A percentile compares a stretch with the other conserved stretches of the same genome.
phyloP scores from a whole-genome alignment of 1,140 invertebrate genomes.

The Heliconius congener region DNA sequence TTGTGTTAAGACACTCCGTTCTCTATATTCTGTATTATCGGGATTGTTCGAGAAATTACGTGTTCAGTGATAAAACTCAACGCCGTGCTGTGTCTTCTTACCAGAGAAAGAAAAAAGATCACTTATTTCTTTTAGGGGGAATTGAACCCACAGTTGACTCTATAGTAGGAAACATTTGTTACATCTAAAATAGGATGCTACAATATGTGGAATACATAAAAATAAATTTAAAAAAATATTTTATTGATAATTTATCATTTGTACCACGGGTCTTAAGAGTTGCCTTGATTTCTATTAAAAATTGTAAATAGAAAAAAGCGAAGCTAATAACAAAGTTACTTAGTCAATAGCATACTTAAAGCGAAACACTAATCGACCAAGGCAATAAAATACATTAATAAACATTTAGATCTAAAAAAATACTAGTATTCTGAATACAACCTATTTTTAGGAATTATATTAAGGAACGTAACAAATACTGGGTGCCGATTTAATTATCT shows the following conservation, averaged over 20 bases:
- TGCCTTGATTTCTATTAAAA: background rate
- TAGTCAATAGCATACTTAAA: background rate
- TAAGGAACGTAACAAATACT: slow-evolving; percentile 5
- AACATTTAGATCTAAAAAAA: slow-evolving; percentile 5
- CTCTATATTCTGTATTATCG: no score
- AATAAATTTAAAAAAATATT: no score
- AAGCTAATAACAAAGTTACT: background rate
- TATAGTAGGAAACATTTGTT: background rate
- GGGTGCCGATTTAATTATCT: slow-evolving; percentile 6
- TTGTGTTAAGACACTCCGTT: no score
- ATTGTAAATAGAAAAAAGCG: background rate
- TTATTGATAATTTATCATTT: background rate
- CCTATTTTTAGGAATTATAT: slow-evolving; percentile 7
- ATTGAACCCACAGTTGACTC: no score
- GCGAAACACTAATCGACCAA: slow-evolving; percentile 7
- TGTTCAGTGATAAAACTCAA: no score
- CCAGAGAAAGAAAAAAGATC: no score
- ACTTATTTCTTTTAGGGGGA: no score
- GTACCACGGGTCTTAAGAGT: background rate
- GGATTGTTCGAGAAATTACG: no score
- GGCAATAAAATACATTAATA: background rate
- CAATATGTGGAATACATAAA: background rate
- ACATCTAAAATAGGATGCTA: background rate
- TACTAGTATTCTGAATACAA: slow-evolving; percentile 1
- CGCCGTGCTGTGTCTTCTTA: no score